Evolutionary conservation across 2,797 vertebrate species (phyloP).

Genomic region (Acropternis orthonyx): DNA sequence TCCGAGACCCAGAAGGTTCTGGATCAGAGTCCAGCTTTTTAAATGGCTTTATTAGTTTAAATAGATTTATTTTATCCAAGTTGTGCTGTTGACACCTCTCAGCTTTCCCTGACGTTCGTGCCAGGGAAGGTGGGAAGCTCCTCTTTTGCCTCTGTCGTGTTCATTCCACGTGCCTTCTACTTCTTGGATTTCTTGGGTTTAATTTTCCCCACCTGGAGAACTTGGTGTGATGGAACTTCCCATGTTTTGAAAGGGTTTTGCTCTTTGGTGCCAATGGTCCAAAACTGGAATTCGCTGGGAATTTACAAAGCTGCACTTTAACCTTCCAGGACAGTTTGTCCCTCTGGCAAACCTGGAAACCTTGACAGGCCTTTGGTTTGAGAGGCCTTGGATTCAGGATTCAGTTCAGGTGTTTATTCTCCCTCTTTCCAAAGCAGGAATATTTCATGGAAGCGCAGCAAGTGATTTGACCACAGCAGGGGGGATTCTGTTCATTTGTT

Average conservation of each 20-base stretch:
- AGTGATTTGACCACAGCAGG: not conserved
- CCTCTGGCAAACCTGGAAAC: not conserved
- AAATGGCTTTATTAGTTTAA: not conserved
- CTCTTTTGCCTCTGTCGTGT: not conserved
- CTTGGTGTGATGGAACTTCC: not conserved
- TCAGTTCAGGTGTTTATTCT: not conserved
- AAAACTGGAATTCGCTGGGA: not conserved
- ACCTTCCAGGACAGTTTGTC: not conserved
- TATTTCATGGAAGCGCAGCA: not conserved
- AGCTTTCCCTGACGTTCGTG: not conserved
- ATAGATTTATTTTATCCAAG: accelerated
- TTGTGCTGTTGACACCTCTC: not conserved
- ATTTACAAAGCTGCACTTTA: not conserved
- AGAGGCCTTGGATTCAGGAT: not conserved
- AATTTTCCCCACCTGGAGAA: not conserved
- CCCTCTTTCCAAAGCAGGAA: not conserved
- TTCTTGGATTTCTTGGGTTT: not conserved
- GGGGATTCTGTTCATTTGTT: not conserved
- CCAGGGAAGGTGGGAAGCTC: not conserved
- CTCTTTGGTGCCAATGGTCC: not conserved
- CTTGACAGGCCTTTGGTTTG: not conserved
- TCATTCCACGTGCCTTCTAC: accelerated
- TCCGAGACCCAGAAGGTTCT: not conserved
- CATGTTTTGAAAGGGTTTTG: not conserved
- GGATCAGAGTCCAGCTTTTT: not conserved